These are phyloP conservation scores for Hassar affinis DNA, from an alignment of 2,113 vertebrate species.

Conservation along the genomic window DNA sequence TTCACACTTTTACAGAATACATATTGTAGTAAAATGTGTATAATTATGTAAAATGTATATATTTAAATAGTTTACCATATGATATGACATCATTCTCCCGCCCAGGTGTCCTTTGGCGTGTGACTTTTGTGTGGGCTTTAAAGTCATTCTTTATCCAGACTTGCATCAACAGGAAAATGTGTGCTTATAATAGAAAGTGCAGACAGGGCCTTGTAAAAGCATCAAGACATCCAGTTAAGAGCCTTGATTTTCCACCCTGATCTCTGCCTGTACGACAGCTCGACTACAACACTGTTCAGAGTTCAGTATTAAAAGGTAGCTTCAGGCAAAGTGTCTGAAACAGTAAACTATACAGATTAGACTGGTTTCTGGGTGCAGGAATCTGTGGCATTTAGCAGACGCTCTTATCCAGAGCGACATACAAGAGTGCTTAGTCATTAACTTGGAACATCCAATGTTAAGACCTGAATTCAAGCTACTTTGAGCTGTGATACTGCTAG, in stretches of 20 bases:
- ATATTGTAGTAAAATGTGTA: neutral
- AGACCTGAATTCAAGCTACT: too few relatives aligned
- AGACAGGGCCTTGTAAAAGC: constrained; percentile 18
- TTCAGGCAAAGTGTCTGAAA: neutral
- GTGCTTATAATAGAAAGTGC: constrained; percentile 24
- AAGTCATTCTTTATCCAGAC: neutral
- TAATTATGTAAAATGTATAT: neutral
- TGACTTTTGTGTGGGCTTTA: neutral
- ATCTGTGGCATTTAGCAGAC: too few relatives aligned
- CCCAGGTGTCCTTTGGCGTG: neutral
- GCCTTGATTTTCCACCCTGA: neutral
- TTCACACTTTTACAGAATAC: neutral
- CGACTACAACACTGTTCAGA: neutral
- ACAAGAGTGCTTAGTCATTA: too few relatives aligned
- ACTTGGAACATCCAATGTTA: too few relatives aligned
- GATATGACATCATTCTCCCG: neutral
- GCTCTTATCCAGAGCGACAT: too few relatives aligned
- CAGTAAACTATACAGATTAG: neutral
- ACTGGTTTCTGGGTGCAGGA: neutral
- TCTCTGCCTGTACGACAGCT: neutral
- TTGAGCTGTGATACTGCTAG: too few relatives aligned
- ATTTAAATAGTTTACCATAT: neutral
- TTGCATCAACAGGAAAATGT: constrained; percentile 10
- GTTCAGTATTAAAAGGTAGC: neutral
- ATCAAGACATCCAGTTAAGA: constrained; percentile 20